Base-by-base conservation (phyloP, 2,113 vertebrate species). In the cattle (Bos taurus) region DNA sequence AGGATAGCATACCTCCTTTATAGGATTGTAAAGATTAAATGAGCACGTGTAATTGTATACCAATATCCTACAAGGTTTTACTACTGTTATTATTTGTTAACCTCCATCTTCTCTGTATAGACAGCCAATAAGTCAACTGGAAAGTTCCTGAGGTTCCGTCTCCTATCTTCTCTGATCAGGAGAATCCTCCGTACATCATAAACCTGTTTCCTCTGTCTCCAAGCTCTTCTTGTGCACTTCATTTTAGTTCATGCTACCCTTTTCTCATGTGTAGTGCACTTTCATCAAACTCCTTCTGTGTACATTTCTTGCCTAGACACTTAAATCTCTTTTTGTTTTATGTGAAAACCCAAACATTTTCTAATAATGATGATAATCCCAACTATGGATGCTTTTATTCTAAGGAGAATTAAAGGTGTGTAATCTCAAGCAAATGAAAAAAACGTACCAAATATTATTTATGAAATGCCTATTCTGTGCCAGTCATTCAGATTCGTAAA, bases 291-390 rank as follows among this genome's bases (percentile, higher is more conserved):
- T 33, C 43, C 3, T 82, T 88, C 16, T 26, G 21, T 92, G 16
- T 59, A 4, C 23, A 30, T 80, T 91, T 95, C 80, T 93, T 97
- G 54, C 56, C 60, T 88, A 88, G 87, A 74, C 13, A 82, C 40
- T 89, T 88, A 25, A 89, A 52, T 52, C 21, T 86, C 21, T 40
- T 83, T 88, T 83, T 94, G 43, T 77, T 87, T 94, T 56, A n/a
- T 83, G 46, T 96, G 43, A 92, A 87, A 93, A 26, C 33, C 28
- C 36, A 54, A 77, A 88, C 23, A 88, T 96, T 95, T 94, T 95
- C 36, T 77, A 62, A 43, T 88, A 80, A 28, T 54, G 85, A 92
- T 77, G 57, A 57, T 57, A 89, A 81, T 23, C 25, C 50, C 43
- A 81, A 26, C 40, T 81, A 3, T 40, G 30, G 54, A 54, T 28